A percentile compares a stretch with the other conserved stretches of the same genome.
Evolutionary conservation across 2,113 vertebrate species (phyloP).

Genomic region (Chiloscyllium plagiosum): DNA sequence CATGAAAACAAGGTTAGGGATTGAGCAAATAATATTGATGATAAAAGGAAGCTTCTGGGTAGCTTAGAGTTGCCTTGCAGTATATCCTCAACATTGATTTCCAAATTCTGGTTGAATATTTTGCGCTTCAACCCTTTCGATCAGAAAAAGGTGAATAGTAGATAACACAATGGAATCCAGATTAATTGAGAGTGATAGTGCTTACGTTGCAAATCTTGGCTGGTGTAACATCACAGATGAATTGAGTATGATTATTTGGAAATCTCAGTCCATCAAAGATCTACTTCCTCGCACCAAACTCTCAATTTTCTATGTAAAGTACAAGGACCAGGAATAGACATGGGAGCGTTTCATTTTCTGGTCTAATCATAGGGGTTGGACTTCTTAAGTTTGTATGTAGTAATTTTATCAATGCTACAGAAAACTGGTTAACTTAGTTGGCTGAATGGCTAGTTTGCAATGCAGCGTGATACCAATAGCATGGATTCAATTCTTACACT

Average conservation of each 20-base stretch:
- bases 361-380: no score
- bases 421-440: no score
- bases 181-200: neutral
- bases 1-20: neutral
- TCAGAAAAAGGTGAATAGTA: neutral
- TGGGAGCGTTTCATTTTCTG: neutral
- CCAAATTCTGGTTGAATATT: neutral
- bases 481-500: no score
- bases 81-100: neutral
- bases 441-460: no score
- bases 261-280: neutral
- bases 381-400: no score
- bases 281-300: neutral
- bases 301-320: neutral
- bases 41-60: neutral
- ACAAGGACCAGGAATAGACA: neutral
- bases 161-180: neutral
- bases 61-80: neutral
- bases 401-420: no score
- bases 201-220: neutral
- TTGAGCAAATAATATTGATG: neutral
- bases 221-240: neutral
- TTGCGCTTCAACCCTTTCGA: neutral
- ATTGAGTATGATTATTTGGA: neutral
- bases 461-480: no score